These are phyloP conservation scores for Astreopora myriophthalma DNA, from an alignment of 64 coral and sea anemone species.

Conservation along the genomic window DNA sequence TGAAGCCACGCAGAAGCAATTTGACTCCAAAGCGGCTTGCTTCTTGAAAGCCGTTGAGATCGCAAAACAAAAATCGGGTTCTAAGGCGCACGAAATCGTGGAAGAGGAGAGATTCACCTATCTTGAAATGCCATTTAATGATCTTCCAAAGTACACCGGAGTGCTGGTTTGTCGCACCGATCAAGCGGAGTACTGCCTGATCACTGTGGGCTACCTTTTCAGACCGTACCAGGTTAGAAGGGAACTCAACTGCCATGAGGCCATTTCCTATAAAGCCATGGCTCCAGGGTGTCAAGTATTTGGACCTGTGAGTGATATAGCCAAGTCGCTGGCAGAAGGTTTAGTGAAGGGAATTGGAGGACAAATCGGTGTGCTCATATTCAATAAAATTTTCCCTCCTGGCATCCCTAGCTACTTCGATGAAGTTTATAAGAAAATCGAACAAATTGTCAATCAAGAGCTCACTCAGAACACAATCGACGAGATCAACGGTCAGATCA, in stretches of 20 bases:
- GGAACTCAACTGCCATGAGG: neutral
- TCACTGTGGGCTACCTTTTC: neutral
- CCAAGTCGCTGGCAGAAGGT: neutral
- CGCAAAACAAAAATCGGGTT: neutral
- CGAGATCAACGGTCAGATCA: slow-evolving; percentile 24
- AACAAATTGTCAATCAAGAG: slow-evolving; percentile 23
- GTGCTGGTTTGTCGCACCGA: slow-evolving; percentile 1
- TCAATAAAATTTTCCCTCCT: slow-evolving; percentile 18
- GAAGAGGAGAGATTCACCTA: slow-evolving; percentile 1
- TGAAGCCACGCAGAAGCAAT: neutral
- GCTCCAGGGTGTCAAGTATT: too few species aligned
- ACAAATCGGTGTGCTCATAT: slow-evolving; percentile 3
- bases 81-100: neutral
- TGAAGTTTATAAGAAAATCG: slow-evolving; percentile 33
- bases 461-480: slow-evolving; percentile 17
- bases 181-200: slow-evolving; percentile 12
- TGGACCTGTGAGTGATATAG: neutral
- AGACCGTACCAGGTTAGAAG: neutral
- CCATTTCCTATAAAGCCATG: neutral
- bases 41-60: neutral
- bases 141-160: neutral
- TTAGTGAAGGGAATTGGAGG: neutral
- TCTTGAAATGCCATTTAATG: slow-evolving; percentile 2
- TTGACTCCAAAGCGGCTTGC: neutral
- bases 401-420: slow-evolving; percentile 25